Percentiles rank a stretch among this genome's conserved stretches.
Conservation (phyloP, 2,888 invertebrate genomes). For the Brachycybe producta region DNA sequence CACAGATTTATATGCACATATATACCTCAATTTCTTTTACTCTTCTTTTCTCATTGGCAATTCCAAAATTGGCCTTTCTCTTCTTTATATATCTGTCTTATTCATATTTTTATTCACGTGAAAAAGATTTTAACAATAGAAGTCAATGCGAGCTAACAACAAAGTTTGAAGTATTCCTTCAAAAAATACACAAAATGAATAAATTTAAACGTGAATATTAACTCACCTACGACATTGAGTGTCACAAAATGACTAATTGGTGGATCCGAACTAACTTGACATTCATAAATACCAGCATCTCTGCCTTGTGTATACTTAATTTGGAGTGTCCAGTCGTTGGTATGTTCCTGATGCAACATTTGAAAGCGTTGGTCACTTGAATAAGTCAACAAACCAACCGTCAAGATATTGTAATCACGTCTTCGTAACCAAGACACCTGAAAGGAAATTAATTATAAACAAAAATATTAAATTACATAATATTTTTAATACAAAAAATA, state of each 20-base stretch:
- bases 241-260: conserved; percentile 24
- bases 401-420: conserved; percentile 70
- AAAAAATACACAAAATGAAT: too few species aligned
- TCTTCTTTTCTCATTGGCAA: too few species aligned
- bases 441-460: conserved; percentile 21
- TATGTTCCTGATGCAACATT: conserved; percentile 49
- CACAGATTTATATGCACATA: too few species aligned
- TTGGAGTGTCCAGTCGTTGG: conserved; percentile 70
- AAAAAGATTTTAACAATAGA: too few species aligned
- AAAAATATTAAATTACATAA: background rate
- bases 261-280: conserved; percentile 24
- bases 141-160: too few species aligned
- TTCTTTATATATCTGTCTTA: too few species aligned
- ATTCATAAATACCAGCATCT: conserved; percentile 44
- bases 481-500: too few species aligned
- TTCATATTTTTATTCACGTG: too few species aligned
- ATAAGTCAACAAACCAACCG: conserved; percentile 74
- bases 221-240: conserved; percentile 24
- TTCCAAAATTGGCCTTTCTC: too few species aligned
- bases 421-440: conserved; percentile 63
- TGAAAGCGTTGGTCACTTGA: conserved; percentile 79
- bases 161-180: too few species aligned
- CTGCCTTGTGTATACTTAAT: conserved; percentile 74
- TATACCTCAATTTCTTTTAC: too few species aligned
- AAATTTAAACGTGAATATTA: background rate